Base-by-base conservation (phyloP, 2,113 vertebrate genomes). In the Willisornis vidua region DNA sequence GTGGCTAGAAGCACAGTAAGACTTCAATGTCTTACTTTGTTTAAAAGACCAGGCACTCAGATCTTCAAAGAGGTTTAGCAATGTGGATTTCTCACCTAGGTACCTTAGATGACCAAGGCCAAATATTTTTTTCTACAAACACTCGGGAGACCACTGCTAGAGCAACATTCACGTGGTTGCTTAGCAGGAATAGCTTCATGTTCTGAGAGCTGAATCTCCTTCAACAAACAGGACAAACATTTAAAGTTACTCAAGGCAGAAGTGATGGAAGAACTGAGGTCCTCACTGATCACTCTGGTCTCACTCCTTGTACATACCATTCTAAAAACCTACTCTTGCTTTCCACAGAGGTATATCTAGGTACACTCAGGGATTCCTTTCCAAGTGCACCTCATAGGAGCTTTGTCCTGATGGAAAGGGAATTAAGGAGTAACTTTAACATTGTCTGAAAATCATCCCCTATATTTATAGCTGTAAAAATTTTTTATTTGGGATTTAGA, bases 311-410 rank as follows among this genome's bases (percentile, higher is more conserved):
- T 8, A 1, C 35, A 23, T 23, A 61, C 52, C 80, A 65, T 72
- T 95, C 94, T 97, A 62, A 81, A 94, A 95, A 88, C 28, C 66
- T 96, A 68, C 87, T 82, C 95, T 93, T 94, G 96, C 79, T 96
- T 97, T 9, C 0, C 92, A 90, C 76, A 88, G 83, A 90, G 89
- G 67, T 94, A 22, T 28, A 46, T 71, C 85, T 83, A 90, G 77
- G 79, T 77, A 89, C 43, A 94, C 97, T 98, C 97, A 98, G 97
- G 97, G 98, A 98, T 97, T 88, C 89, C 91, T 95, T 97, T 96
- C 94, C 77, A 87, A 96, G 70, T 88, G 79, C 83, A 87, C 89
- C 93, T 97, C 78, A 54, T 17, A 72, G 65, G 82, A 95, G 14
- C 83, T 94, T 95, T 89, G 87, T 96, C 72, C 80, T 89, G 89